Base-by-base conservation (phyloP, 1,140 invertebrate genomes). In the Brachionus rotundiformis region DNA sequence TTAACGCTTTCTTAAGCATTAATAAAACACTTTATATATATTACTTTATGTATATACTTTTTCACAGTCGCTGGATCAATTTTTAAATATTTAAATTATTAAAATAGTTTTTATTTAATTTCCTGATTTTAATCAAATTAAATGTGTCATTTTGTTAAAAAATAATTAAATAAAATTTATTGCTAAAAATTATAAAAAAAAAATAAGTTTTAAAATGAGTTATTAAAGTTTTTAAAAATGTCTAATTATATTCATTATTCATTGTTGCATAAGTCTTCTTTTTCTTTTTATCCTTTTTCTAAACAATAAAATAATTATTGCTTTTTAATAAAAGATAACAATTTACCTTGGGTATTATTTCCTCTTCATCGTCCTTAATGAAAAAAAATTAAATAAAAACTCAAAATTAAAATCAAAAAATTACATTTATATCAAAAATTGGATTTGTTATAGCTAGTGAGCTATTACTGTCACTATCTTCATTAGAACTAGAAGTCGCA, bases 341-440 rank as follows among this genome's bases (percentile, higher is more conserved):
- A 33, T 54, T 23, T 68, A 68, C 63, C 16, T 36, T 68, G 1
- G 63, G 63, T 36, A 36, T 36, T 5, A 68, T 19, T 8, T 68
- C 63, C n/a, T 68, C 63, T 68, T 68, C n/a, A 10, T 68, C 63
- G 33, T 68, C 63, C 68, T 73, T 73, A 10, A 23, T 39, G 0
- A 7, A 44, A 27, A 73, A 73, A 73, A 25, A 44, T 7, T 27
- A 44, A 44, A 44, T 44, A 10, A 73, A 73, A 44, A n/a, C n/a
- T n/a, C n/a, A n/a, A n/a, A n/a, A n/a, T n/a, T n/a, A n/a, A n/a
- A n/a, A n/a, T n/a, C n/a, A n/a, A n/a, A n/a, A n/a, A n/a, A n/a
- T 79, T 39, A 39, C 76, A 63, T 79, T 63, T 2, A 41, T 49
- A 79, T 79, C 76, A 59, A 79, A 79, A 11, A 79, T 41, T 63